Evolutionary conservation across 2,888 invertebrate species (phyloP), one percentile per base, ranked within the genome.

Genomic region (Hedya salicella): DNA sequence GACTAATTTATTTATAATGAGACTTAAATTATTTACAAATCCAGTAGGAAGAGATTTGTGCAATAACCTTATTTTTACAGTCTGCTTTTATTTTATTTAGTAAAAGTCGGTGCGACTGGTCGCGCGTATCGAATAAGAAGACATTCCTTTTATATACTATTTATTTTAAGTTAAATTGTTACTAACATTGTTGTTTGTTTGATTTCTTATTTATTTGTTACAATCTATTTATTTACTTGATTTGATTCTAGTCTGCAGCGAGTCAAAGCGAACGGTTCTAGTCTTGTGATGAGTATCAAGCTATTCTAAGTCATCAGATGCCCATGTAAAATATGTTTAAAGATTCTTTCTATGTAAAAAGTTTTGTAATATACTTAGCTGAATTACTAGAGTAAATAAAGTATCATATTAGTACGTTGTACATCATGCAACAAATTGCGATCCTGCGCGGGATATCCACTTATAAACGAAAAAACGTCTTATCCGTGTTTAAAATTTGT

Each of bases 31-130:
- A 50, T 67, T 62, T 62, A 62, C 62, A 67, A 50, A 62, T 48
- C 46, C 42, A 50, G n/a, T 56, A 30, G 62, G 60, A 68, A 66
- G 61, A 78, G 77, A 79, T 80, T 80, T 78, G 81, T 81, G 82
- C 81, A 82, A 81, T 82, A 65, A 52, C 39, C 44, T 44, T 59
- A 80, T 73, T 53, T 70, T 69, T 69, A 69, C 70, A 72, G 71
- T 62, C 25, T 61, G 71, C 73, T 72, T 73, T 73, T 75, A 73
- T 73, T 74, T 73, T 72, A 68, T 69, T 69, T 69, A 69, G 48
- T 52, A 52, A 59, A 32, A 44, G 46, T 50, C 25, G 40, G n/a
- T 46, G 46, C 32, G 14, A 21, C 39, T 16, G 30, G 39, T 21
- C 14, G 39, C 60, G 53, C 17, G 36, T 49, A 54, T 40, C 39